Evolutionary conservation across 2,888 invertebrate species (phyloP).

Genomic region (Trichopoda pennipes): DNA sequence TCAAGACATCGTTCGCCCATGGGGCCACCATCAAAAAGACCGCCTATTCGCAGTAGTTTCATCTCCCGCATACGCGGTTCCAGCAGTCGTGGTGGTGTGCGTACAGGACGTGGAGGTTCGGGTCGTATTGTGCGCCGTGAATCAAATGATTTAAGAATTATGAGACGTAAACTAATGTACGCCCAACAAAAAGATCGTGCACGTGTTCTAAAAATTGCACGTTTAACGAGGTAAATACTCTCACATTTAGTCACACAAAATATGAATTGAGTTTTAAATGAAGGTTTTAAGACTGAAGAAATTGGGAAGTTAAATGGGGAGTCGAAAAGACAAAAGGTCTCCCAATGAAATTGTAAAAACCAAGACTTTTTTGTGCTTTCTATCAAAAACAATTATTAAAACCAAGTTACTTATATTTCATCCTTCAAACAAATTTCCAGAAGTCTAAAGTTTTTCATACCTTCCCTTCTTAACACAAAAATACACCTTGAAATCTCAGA

Average conservation of each 20-base stretch:
- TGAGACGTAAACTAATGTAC: constrained; percentile 79
- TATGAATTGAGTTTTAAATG: constrained; percentile 59
- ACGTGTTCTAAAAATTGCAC: constrained; percentile 80
- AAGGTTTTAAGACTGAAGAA: constrained; percentile 60
- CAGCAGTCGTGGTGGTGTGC: constrained; percentile 75
- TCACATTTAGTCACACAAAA: constrained; percentile 46
- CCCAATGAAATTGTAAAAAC: constrained; percentile 27
- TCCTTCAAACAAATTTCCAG: constrained; percentile 22
- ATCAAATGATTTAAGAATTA: constrained; percentile 78
- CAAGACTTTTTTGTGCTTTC: constrained; percentile 39
- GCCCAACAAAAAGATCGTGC: constrained; percentile 80
- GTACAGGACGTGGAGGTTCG: constrained; percentile 75
- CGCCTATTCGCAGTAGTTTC: constrained; percentile 77
- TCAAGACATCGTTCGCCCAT: constrained; percentile 77
- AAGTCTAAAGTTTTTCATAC: constrained; percentile 43
- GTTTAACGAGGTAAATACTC: constrained; percentile 80
- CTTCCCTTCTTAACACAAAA: constrained; percentile 23
- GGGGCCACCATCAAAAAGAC: constrained; percentile 79
- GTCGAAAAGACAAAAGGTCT: constrained; percentile 8
- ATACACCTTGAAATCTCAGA: constrained; percentile 53
- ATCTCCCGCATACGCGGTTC: constrained; percentile 77
- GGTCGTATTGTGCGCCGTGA: constrained; percentile 77
- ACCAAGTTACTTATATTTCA: constrained; percentile 16
- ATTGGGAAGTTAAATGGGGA: constrained; percentile 45
- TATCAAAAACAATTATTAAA: constrained; percentile 9